These are phyloP conservation scores for Lepidurus packardi DNA, from an alignment of 1,140 invertebrate species.

Conservation along the genomic window DNA sequence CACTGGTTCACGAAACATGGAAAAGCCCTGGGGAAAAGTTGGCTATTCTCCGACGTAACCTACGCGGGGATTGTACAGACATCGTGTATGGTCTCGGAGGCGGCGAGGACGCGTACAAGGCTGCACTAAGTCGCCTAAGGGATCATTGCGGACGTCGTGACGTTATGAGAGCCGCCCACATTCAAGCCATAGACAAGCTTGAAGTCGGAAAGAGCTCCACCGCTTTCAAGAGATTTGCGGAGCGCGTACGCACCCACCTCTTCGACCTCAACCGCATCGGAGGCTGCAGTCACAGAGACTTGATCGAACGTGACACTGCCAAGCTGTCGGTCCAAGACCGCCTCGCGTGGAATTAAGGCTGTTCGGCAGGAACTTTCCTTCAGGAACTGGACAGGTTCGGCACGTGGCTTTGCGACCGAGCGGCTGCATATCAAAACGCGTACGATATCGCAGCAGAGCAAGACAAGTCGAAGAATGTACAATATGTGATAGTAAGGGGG, in stretches of 20 bases:
- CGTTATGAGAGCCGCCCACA: slow-evolving; percentile 26
- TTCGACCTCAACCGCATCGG: not conserved
- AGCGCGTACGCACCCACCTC: not conserved
- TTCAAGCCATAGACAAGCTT: slow-evolving; percentile 24
- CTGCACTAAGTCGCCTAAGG: slow-evolving; percentile 24
- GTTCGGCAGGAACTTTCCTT: not conserved
- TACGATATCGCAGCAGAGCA: slow-evolving; percentile 25
- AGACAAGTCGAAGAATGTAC: slow-evolving; percentile 12
- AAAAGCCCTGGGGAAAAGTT: slow-evolving; percentile 26
- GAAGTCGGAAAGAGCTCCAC: not conserved
- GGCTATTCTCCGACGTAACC: slow-evolving; percentile 24
- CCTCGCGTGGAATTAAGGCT: slow-evolving; percentile 15
- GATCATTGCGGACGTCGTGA: slow-evolving; percentile 24
- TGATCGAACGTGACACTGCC: not conserved
- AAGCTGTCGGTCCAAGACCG: not conserved
- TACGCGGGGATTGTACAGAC: slow-evolving; percentile 29
- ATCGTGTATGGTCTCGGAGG: slow-evolving; percentile 31
- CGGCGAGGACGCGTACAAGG: slow-evolving; percentile 26
- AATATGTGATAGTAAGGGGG: no score
- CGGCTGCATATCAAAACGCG: slow-evolving; percentile 26
- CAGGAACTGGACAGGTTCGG: not conserved
- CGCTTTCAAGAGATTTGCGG: slow-evolving; percentile 17
- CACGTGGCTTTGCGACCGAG: not conserved
- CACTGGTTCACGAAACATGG: not conserved
- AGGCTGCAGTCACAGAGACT: not conserved